Base-by-base conservation (phyloP, 2,888 invertebrate genomes). In the Salticus scenicus region DNA sequence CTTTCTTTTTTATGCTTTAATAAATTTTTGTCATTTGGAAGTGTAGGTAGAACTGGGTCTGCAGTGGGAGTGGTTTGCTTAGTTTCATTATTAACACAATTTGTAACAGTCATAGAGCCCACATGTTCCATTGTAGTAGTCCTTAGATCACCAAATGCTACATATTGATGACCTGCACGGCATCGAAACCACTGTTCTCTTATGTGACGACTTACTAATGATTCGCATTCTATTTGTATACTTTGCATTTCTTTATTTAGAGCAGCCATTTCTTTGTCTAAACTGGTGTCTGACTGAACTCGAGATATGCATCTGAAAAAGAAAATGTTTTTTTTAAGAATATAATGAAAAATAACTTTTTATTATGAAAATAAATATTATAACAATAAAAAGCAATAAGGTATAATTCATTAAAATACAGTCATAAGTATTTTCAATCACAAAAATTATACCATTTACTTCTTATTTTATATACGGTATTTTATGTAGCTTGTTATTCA, bases 191-290 rank as follows among this genome's bases (percentile, higher is more conserved):
- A 85, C n/a, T 87, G 78, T 64, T 84, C 83, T 63, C 75, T 57
- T 24, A 83, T 82, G 67, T 71, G 88, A 84, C 88, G 88, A 85
- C 88, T 89, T 87, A 90, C 90, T 67, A 90, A 87, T 79, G 90
- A 90, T 67, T 92, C 91, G 89, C 93, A 93, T 87, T 93, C 92
- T 84, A 93, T 89, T 87, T 93, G 93, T 86, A 94, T 93, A 82
- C 92, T 93, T 89, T 93, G 93, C 92, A 94, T 94, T 89, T 94
- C 93, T 87, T 92, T 91, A 89, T 93, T 93, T 71, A 94, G 90
- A 88, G 92, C 91, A 30, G 92, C 92, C 86, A 94, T 92, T 90
- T 94, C 93, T 71, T 92, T 91, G 89, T 93, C 93, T 37, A 87
- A 33, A 42, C 84, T 88, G 83, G 90, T 90, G 74, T 90, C 90